These are phyloP conservation scores for Pelvicachromis taeniatus DNA, from an alignment of 2,113 vertebrate genomes.

Conservation along the genomic window DNA sequence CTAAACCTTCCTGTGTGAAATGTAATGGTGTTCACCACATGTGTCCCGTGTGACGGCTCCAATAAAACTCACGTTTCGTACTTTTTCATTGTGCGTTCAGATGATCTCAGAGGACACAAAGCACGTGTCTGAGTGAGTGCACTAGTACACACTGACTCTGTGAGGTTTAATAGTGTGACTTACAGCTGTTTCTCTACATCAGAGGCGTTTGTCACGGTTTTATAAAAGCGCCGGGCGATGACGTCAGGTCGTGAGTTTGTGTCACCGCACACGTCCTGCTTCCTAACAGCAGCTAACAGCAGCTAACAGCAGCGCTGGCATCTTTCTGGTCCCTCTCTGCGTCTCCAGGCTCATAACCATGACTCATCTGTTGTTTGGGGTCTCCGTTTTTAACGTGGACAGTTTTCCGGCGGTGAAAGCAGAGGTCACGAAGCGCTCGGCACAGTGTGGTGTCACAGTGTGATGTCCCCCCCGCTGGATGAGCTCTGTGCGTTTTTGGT, in stretches of 20 bases:
- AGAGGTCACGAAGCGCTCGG: not conserved
- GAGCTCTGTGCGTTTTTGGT: not conserved
- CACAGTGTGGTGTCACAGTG: not conserved
- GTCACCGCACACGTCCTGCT: not conserved
- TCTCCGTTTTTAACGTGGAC: not conserved
- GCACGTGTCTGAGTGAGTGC: not conserved
- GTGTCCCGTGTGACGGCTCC: not conserved
- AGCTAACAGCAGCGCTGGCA: not conserved
- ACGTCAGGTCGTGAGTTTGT: not conserved
- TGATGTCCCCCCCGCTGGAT: not conserved
- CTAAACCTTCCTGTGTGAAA: not conserved
- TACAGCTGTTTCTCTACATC: not conserved
- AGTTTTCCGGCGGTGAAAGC: accelerated
- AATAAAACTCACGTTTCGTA: not conserved
- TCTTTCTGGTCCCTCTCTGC: accelerated
- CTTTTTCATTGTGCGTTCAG: not conserved
- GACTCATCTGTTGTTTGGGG: not conserved
- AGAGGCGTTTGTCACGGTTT: accelerated
- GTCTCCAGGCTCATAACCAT: not conserved
- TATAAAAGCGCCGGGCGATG: not conserved
- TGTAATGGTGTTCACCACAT: accelerated
- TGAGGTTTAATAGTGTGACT: not conserved
- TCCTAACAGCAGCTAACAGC: not conserved
- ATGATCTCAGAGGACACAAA: not conserved
- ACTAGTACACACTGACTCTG: accelerated